Conservation (phyloP, 1,140 invertebrate species). For the Galendromus occidentalis region DNA sequence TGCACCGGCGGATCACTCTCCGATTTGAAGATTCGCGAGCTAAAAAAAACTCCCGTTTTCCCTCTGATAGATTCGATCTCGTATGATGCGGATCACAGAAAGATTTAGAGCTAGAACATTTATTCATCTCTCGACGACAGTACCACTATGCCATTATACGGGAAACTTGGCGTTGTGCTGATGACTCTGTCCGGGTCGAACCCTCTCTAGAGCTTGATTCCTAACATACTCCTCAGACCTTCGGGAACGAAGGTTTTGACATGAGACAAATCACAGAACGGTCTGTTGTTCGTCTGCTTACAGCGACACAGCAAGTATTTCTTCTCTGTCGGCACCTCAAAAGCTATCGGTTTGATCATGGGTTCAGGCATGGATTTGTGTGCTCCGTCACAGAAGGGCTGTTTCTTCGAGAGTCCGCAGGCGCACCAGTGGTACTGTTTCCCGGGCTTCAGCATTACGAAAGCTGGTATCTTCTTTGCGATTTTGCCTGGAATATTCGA, state of each 20-base stretch:
- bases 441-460: slow-evolving; percentile 21
- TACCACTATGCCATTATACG: too few relatives aligned
- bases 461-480: slow-evolving; percentile 18
- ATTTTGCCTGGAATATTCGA: slow-evolving; percentile 12
- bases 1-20: too few relatives aligned
- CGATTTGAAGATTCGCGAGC: too few relatives aligned
- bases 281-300: slow-evolving; percentile 19
- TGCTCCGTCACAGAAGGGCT: slow-evolving; percentile 28
- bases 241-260: slow-evolving; percentile 15
- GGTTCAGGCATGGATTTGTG: slow-evolving; percentile 15
- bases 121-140: too few relatives aligned
- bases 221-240: background rate
- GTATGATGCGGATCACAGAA: too few relatives aligned
- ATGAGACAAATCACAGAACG: slow-evolving; percentile 18
- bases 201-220: background rate
- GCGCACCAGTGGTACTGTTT: slow-evolving; percentile 25
- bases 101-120: too few relatives aligned
- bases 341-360: slow-evolving; percentile 15
- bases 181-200: too few relatives aligned
- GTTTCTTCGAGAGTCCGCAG: slow-evolving; percentile 26
- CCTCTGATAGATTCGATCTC: too few relatives aligned
- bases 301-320: slow-evolving; percentile 16
- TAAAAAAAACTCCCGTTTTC: too few relatives aligned
- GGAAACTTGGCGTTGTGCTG: too few relatives aligned
- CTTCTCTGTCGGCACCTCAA: slow-evolving; percentile 12